phyloP scores from a whole-genome alignment of 2,113 vertebrate species.

The Herpailurus yagouaroundi region DNA sequence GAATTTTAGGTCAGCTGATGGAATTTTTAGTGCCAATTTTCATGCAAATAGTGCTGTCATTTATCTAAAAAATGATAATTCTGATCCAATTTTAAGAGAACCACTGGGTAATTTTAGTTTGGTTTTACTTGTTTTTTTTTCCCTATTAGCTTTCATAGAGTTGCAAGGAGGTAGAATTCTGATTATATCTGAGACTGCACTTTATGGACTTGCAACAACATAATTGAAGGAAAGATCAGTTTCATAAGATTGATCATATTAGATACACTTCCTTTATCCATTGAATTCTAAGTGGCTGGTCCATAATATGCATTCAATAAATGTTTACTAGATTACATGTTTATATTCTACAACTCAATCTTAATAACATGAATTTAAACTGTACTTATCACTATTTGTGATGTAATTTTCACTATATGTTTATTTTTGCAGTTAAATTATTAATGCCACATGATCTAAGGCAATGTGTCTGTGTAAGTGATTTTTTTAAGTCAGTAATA shows the following conservation, averaged over 20 bases:
- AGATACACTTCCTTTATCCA: not conserved
- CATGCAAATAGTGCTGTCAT: slow-evolving; percentile 13
- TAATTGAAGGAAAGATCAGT: not conserved
- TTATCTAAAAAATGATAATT: slow-evolving; percentile 32
- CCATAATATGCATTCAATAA: not conserved
- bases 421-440: not conserved
- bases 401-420: not conserved
- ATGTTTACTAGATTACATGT: slow-evolving; percentile 7
- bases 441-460: not conserved
- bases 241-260: not conserved
- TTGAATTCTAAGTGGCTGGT: slow-evolving; percentile 12
- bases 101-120: not conserved
- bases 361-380: not conserved
- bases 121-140: not conserved
- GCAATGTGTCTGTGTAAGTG: not conserved
- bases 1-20: slow-evolving; percentile 69
- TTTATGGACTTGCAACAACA: slow-evolving; percentile 3
- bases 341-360: not conserved
- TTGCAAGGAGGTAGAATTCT: not conserved
- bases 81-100: not conserved
- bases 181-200: not conserved
- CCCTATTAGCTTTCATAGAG: not conserved
- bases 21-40: slow-evolving; percentile 54
- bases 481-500: not conserved
- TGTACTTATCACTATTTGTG: not conserved